Evolutionary conservation across 92 coral and sea anemone species (phyloP), one percentile per base, ranked within the genome.

Genomic region (Blastomussa wellsi): DNA sequence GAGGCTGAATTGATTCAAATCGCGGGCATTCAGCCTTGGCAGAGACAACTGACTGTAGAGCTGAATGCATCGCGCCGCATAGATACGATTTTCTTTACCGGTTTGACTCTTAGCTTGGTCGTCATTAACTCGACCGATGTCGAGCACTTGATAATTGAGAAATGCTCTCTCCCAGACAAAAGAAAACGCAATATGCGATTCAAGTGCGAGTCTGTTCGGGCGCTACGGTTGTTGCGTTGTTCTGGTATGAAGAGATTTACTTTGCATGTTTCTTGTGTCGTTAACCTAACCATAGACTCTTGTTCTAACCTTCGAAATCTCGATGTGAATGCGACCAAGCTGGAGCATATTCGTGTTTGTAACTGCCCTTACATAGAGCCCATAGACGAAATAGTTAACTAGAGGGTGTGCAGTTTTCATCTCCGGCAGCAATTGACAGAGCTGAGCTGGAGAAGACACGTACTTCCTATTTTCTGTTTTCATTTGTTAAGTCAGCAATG

Each of bases 361-460:
- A 68, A 90, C 71, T 94, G 98, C 42, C 98, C 98, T 41, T 73
- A 76, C 39, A 57, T 90, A 47, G 72, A 82, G 80, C 88, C 87
- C 31, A 32, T 86, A 1, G 38, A 86, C 57, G 74, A 82, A 39
- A 26, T 51, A 28, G 41, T 81, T 49, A 7, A 64, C 33, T 13
- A 53, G 5, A 39, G 17, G 31, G 8, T 10, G 22, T 10, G 26
- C 1, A 31, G 6, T 26, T 4, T 28, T 75, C 22, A 41, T 16
- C 17, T 49, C 53, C 17, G 53, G 5, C 1, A 49, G 53, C 20
- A 0, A 55, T 20, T 4, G 62, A 55, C 0, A 55, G 10, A 20
- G 4, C 24, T 55, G 62, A n/a, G n/a, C n/a, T n/a, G n/a, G n/a
- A n/a, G 53, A n/a, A 60, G 11, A n/a, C 31, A 6, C 1, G 31